Base-by-base conservation (phyloP, 2,113 vertebrate species). In the Eupsittula cactorum region DNA sequence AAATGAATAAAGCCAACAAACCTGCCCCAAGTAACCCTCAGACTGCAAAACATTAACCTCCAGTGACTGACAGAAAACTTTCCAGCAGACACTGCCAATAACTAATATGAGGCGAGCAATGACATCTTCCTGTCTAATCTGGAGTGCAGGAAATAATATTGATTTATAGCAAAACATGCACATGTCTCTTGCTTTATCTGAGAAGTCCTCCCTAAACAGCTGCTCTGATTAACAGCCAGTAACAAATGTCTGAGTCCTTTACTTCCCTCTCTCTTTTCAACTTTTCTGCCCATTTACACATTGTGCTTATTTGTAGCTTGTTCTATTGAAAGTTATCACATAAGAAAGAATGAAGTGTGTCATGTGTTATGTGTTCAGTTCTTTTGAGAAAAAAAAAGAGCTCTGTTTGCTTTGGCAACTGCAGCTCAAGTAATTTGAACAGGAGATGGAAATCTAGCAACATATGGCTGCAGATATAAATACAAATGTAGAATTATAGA, bases 391-490 rank as follows among this genome's bases (percentile, higher is more conserved):
- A 86, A 85, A 85, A 91, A 91, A 94, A 76, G 46, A 70, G 10
- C 62, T 93, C 41, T 94, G 77, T 95, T 98, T 98, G 97, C 97
- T 95, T 97, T 98, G 97, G 96, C 98, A 98, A 97, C 96, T 94
- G 95, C 86, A 47, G 96, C 91, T 94, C 60, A 90, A 97, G 94
- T 89, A 88, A 97, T 97, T 95, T 97, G 96, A 97, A 87, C 95
- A 92, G 87, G 96, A 96, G 97, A 95, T 85, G 93, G 92, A 92
- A 92, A 96, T 47, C 95, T 90, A 97, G 94, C 97, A 97, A 91
- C 97, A 96, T 95, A 95, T 90, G 97, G 94, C 50, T 88, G 81
- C 37, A 82, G 96, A 93, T 94, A 97, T 96, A 98, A 97, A 94
- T 97, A 97, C 74, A 77, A 95, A 96, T 73, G 97, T 95, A 90